These are phyloP conservation scores for Pongo pygmaeus DNA, from an alignment of 2,113 vertebrate species.

Conservation along the genomic window DNA sequence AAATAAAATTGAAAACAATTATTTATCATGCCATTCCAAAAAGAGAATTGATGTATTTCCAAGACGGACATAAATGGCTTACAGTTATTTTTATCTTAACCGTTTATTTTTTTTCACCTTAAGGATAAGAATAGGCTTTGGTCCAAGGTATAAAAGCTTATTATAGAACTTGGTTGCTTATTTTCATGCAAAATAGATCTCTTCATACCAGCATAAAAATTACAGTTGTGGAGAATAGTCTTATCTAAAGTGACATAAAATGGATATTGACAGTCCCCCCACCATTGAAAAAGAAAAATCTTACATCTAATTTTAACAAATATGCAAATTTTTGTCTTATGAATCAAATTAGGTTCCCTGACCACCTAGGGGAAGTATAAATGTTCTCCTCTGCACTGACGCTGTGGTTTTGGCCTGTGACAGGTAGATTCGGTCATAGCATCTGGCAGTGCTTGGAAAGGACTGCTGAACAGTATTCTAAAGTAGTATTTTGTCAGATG, in stretches of 20 bases:
- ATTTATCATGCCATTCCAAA: not conserved
- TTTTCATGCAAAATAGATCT: slow-evolving; percentile 25
- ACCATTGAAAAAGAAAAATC: not conserved
- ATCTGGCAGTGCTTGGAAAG: not conserved
- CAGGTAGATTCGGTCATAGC: not conserved
- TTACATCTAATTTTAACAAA: not conserved
- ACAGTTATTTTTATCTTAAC: not conserved
- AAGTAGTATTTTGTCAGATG: not conserved
- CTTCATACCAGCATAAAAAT: slow-evolving; percentile 16
- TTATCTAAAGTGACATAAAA: not conserved
- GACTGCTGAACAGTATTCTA: not conserved
- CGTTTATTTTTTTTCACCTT: not conserved
- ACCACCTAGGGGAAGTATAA: not conserved
- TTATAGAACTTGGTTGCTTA: not conserved
- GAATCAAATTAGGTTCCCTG: not conserved
- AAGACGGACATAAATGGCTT: not conserved
- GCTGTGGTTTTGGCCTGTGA: not conserved
- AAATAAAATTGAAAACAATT: slow-evolving; percentile 24
- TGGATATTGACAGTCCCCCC: not conserved
- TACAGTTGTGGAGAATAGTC: not conserved
- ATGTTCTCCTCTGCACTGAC: not conserved
- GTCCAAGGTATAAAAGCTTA: not conserved
- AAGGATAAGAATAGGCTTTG: not conserved
- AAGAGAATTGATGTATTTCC: not conserved
- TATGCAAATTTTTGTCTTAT: not conserved